Evolutionary conservation across 1,140 invertebrate genomes (phyloP).

Genomic region (Aphelenchoides besseyi): DNA sequence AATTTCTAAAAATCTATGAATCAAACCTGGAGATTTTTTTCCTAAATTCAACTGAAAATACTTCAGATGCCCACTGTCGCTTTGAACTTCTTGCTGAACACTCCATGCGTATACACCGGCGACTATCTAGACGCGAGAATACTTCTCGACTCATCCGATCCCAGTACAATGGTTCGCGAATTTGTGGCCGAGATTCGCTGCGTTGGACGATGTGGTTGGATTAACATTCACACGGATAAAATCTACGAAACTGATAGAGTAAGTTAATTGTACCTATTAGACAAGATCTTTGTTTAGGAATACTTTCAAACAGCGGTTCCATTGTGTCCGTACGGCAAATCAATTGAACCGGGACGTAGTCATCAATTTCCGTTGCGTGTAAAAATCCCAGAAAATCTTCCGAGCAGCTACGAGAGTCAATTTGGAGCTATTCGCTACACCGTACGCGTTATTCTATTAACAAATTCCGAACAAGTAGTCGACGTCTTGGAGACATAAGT

Average conservation of each 20-base stretch:
- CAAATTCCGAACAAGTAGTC: constrained; percentile 52
- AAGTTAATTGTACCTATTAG: neutral
- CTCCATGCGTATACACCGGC: neutral
- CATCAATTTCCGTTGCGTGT: constrained; percentile 53
- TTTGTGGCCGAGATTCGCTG: constrained; percentile 56
- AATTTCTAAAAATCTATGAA: too few species aligned
- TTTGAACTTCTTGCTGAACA: neutral
- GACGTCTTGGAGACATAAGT: too few species aligned
- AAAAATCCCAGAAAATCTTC: constrained; percentile 45
- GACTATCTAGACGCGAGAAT: neutral
- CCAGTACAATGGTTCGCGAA: constrained; percentile 32
- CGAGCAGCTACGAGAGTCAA: constrained; percentile 54
- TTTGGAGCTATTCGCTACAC: constrained; percentile 58
- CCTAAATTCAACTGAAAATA: neutral
- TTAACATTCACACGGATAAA: constrained; percentile 62
- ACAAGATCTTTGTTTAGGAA: constrained; percentile 26
- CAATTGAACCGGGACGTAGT: constrained; percentile 49
- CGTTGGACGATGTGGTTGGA: constrained; percentile 55
- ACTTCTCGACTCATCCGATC: constrained; percentile 1
- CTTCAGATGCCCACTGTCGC: constrained; percentile 12
- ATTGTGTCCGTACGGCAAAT: constrained; percentile 30
- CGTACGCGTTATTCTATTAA: constrained; percentile 38
- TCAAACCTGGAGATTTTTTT: too few species aligned
- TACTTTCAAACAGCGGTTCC: constrained; percentile 40
- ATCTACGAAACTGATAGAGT: constrained; percentile 60